Conservation (phyloP, 2,888 invertebrate genomes). For the Neria commutata region DNA sequence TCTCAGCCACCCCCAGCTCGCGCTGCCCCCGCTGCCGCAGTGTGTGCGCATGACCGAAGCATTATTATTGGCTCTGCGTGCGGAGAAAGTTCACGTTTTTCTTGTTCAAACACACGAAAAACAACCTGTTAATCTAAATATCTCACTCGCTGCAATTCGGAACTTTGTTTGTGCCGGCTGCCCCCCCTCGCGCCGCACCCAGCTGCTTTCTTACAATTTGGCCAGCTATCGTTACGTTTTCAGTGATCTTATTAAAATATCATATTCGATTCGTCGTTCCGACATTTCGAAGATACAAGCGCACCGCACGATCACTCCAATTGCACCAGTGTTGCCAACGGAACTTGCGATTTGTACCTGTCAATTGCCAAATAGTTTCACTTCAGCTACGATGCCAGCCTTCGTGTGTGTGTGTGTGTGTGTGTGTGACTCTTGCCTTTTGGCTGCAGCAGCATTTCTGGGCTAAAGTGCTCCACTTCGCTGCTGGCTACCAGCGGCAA, state of each 20-base stretch:
- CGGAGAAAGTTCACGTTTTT: constrained; percentile 60
- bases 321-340: constrained; percentile 23
- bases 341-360: constrained; percentile 50
- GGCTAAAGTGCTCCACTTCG: no score
- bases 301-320: constrained; percentile 45
- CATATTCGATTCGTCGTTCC: no score
- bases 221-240: constrained; percentile 10
- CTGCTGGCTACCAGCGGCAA: constrained; percentile 41
- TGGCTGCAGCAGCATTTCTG: no score
- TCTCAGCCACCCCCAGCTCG: not conserved
- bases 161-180: not conserved
- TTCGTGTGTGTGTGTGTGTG: not conserved
- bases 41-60: no score
- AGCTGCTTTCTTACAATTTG: no score
- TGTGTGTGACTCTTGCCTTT: no score
- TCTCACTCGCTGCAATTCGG: constrained; percentile 44
- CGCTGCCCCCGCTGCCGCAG: not conserved
- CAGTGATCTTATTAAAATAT: constrained; percentile 54
- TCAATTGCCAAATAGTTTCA: constrained; percentile 45
- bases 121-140: constrained; percentile 61
- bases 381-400: constrained; percentile 18
- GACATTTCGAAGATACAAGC: no score
- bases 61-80: constrained; percentile 57
- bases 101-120: constrained; percentile 58
- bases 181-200: no score